Evolutionary conservation across 2,888 invertebrate species (phyloP).

Genomic region (Thereva nobilitata): DNA sequence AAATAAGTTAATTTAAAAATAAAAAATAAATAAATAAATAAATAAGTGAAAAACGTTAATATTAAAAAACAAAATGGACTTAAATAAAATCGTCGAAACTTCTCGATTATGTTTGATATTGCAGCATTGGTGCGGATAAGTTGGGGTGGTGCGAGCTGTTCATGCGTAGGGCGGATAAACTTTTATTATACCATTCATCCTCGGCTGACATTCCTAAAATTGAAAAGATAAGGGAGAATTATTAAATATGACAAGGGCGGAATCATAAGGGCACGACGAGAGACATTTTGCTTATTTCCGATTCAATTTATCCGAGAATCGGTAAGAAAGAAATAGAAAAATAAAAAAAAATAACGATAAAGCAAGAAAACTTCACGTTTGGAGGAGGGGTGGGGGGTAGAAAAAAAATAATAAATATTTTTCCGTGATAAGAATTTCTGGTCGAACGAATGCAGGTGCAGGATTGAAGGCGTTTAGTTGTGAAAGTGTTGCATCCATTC

Average conservation of each 20-base stretch:
- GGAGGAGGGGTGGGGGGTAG: too few relatives aligned
- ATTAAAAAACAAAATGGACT: constrained; percentile 24
- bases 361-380: too few relatives aligned
- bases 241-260: constrained; percentile 15
- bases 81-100: constrained; percentile 59
- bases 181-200: constrained; percentile 99
- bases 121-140: constrained; percentile 93
- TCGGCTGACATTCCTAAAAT: constrained; percentile 85
- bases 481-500: constrained; percentile 27
- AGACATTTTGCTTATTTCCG: constrained; percentile 25
- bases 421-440: background rate
- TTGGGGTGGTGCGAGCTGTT: constrained; percentile 95
- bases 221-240: constrained; percentile 22
- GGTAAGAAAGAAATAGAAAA: constrained; percentile 11
- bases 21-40: constrained; percentile 3
- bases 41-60: constrained; percentile 1
- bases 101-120: constrained; percentile 93
- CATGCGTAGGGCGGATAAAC: constrained; percentile 94
- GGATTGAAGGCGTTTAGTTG: constrained; percentile 22
- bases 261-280: background rate
- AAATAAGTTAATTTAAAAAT: background rate
- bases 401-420: too few relatives aligned
- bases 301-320: constrained; percentile 17
- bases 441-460: background rate
- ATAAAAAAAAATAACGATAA: constrained; percentile 7